A percentile compares a stretch with the other conserved stretches of the same genome.
phyloP scores from a whole-genome alignment of 2,797 vertebrate species.

The Pipistrellus kuhlii region DNA sequence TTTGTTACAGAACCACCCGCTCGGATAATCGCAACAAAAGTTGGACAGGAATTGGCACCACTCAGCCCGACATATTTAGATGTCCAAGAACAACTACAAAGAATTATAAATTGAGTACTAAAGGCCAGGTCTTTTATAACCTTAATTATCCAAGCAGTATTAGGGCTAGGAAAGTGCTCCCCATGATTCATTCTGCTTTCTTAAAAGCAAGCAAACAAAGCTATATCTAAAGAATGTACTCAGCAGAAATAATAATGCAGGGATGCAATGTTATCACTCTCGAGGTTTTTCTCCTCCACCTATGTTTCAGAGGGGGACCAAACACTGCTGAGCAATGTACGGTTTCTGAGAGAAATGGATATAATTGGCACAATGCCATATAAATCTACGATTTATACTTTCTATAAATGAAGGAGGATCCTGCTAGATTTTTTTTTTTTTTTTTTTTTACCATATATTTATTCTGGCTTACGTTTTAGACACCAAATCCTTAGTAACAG shows the following conservation, averaged over 20 bases:
- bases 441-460: neutral
- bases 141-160: neutral
- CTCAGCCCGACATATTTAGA: neutral
- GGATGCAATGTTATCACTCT: neutral
- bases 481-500: neutral
- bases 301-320: neutral
- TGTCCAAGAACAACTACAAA: constrained; percentile 17
- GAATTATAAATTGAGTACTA: constrained; percentile 4
- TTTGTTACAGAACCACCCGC: constrained; percentile 48
- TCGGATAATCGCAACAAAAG: neutral
- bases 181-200: neutral
- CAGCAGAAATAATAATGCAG: neutral
- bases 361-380: neutral
- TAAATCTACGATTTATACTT: constrained; percentile 15
- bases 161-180: neutral
- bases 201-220: constrained; percentile 47
- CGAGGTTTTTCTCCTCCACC: neutral
- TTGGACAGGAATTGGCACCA: neutral
- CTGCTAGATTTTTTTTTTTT: neutral
- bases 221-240: neutral
- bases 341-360: neutral
- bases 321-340: neutral
- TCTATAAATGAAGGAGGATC: neutral
- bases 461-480: neutral
- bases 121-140: neutral